Base-by-base conservation (phyloP, 2,797 vertebrate genomes). In the Poecilia velifera region DNA sequence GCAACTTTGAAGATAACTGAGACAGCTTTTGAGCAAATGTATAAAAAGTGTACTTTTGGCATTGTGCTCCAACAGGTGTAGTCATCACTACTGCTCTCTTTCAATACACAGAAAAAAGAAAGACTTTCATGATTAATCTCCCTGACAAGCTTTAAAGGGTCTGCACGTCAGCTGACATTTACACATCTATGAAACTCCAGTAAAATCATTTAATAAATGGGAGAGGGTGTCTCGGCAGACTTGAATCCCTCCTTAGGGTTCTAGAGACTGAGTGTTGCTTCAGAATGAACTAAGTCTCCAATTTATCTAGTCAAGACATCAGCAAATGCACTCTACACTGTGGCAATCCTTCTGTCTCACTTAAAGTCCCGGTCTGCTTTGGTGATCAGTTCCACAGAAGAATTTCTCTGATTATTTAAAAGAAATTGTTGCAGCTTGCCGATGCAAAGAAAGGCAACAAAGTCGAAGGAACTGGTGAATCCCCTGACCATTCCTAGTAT, bases 201-300 rank as follows among this genome's bases (percentile, higher is more conserved):
- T 80, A 90, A 83, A 90, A 89, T 92, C 84, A 89, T 93, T 92
- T 90, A 88, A 93, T 91, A 93, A 88, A 92, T 91, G 87, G 80
- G 82, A 70, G 72, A 81, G 85, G 82, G 79, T 49, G 74, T 92
- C 89, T 85, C 83, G 72, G 79, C 75, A 86, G 88, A 89, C 82
- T 83, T 68, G 51, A 88, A 90, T 80, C 64, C 79, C 81, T 91
- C 89, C 88, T 91, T 71, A 0, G 88, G 91, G 89, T 92, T 90
- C 86, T 77, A 51, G 76, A 90, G 91, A 92, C 87, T 76, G 90
- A 92, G 86, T 88, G 80, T 82, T 87, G 80, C 89, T 90, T 91
- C 88, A 92, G 82, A 77, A 89, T 76, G 81, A 90, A 85, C 90
- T 89, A 79, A 81, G 82, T 86, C 77, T 82, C 82, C 88, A 83